Conservation (phyloP, 2,797 vertebrate genomes). For the Lepus townsendii region DNA sequence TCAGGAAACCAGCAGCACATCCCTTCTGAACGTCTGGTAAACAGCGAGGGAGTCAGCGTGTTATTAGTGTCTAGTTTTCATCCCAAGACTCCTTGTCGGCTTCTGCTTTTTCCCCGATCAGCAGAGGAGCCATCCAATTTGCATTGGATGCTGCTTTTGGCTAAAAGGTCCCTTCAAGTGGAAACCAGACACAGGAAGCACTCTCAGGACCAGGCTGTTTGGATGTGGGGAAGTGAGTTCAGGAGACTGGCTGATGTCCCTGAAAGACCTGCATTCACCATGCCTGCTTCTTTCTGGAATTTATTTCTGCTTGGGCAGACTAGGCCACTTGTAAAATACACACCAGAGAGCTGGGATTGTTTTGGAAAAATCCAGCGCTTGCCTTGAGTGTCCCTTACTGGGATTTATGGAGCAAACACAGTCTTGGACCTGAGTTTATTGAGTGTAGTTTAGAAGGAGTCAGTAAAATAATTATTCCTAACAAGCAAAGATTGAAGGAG, state of each 20-base stretch:
- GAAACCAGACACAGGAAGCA: conserved; percentile 82
- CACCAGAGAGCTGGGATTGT: not conserved
- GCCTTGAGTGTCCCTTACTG: not conserved
- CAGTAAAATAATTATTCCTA: conserved; percentile 38
- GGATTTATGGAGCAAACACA: not conserved
- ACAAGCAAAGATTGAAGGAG: conserved; percentile 16
- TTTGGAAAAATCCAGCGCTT: conserved; percentile 1
- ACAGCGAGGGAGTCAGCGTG: conserved; percentile 58
- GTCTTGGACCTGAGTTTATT: not conserved
- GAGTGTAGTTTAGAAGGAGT: not conserved
- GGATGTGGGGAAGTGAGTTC: conserved; percentile 62
- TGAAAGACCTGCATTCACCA: conserved; percentile 71
- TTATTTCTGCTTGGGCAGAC: conserved; percentile 18
- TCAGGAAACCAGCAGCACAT: conserved; percentile 62
- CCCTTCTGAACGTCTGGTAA: conserved; percentile 51
- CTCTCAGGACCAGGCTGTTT: conserved; percentile 18
- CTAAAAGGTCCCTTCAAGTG: conserved; percentile 62
- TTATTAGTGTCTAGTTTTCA: conserved; percentile 64
- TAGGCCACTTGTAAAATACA: conserved; percentile 60
- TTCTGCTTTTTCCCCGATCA: not conserved
- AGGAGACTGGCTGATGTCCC: conserved; percentile 42
- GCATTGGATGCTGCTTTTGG: not conserved
- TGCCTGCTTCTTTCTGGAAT: not conserved
- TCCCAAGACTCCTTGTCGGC: not conserved
- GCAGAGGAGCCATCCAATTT: conserved; percentile 6